Percentiles rank a stretch among this genome's conserved stretches.
These are phyloP conservation scores for Chloroceryle amazona DNA, from an alignment of 2,797 vertebrate genomes.

Conservation along the genomic window DNA sequence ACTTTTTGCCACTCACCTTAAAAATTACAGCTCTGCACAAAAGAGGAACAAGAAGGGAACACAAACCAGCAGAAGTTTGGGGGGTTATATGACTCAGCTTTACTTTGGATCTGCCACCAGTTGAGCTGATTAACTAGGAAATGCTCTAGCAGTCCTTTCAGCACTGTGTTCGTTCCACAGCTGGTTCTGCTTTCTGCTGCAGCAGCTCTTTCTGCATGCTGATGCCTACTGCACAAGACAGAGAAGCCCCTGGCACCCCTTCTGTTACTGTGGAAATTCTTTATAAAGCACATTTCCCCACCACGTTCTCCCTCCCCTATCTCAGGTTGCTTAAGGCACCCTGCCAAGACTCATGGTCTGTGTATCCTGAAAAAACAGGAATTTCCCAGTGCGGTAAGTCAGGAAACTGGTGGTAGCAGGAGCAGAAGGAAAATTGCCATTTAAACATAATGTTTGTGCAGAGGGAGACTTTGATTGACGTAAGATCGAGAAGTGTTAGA, in stretches of 20 bases:
- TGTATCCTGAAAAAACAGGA: accelerated
- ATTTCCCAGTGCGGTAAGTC: accelerated
- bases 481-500: neutral
- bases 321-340: neutral
- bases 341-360: neutral
- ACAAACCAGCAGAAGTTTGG: neutral
- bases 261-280: neutral
- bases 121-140: neutral
- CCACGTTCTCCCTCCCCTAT: no score
- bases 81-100: neutral
- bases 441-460: neutral
- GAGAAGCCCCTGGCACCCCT: neutral
- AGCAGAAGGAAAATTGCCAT: neutral
- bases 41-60: neutral
- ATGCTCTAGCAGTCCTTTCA: neutral
- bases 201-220: neutral
- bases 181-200: neutral
- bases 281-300: neutral
- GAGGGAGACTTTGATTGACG: neutral
- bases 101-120: neutral
- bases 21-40: neutral
- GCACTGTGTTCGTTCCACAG: neutral
- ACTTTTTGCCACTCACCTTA: neutral
- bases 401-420: neutral
- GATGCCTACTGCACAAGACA: neutral